Conservation (phyloP, 2,888 invertebrate species). For the Epinotia demarniana region DNA sequence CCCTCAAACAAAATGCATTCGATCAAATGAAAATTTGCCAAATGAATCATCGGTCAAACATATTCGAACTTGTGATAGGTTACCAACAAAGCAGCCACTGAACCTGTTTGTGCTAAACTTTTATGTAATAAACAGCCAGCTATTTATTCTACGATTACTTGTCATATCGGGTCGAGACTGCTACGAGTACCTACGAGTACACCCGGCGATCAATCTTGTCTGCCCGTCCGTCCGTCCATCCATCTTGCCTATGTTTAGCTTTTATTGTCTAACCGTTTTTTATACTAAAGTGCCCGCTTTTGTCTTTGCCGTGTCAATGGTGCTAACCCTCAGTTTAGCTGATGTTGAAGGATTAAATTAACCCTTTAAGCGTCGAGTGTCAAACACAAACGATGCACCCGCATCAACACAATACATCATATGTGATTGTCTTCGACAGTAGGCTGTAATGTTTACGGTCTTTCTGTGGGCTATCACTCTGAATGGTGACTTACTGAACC, state of each 20-base stretch:
- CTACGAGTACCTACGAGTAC: background rate
- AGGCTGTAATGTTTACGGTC: no score
- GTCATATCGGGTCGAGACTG: conserved; percentile 12
- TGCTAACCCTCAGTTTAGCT: background rate
- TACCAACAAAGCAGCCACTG: background rate
- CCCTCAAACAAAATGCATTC: no score
- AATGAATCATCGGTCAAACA: no score
- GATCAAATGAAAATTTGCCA: no score
- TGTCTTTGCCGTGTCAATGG: conserved; percentile 2
- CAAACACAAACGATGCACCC: no score
- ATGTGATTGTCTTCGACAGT: no score
- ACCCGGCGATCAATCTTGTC: conserved; percentile 9
- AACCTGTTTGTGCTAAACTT: background rate
- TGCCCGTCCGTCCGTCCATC: conserved; percentile 3
- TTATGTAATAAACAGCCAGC: background rate
- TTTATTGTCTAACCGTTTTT: conserved; percentile 12
- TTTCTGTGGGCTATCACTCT: no score
- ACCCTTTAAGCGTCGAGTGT: background rate
- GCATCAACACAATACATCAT: background rate
- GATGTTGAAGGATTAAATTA: background rate
- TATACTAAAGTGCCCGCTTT: background rate
- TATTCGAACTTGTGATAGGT: no score
- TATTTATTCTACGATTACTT: background rate
- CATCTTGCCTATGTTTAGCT: background rate
- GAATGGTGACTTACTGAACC: no score